Percentiles rank a stretch among this genome's conserved stretches.
Conservation (phyloP, 2,113 vertebrate genomes). For the Malurus melanocephalus region DNA sequence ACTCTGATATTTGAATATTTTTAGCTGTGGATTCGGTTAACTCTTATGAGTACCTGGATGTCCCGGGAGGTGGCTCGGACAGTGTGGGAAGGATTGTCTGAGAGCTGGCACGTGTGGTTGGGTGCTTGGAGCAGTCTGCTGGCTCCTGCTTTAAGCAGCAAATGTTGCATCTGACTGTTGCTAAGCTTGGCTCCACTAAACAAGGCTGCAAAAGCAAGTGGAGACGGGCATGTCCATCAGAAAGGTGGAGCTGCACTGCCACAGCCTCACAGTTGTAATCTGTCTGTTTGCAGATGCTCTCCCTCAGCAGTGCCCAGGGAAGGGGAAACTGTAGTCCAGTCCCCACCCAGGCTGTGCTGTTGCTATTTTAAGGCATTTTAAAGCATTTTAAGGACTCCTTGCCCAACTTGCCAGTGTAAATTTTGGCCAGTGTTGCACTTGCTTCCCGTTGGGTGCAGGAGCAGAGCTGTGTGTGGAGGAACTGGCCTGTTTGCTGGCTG, state of each 20-base stretch:
- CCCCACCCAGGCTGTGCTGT: neutral
- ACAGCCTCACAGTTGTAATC: neutral
- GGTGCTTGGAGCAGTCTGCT: neutral
- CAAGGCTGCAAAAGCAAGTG: neutral
- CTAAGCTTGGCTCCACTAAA: neutral
- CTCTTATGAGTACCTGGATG: neutral
- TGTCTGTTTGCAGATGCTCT: neutral
- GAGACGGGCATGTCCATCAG: fast-evolving
- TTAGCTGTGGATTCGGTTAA: slow-evolving; percentile 58
- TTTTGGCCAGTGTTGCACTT: neutral
- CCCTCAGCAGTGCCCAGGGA: neutral
- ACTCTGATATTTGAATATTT: slow-evolving; percentile 55
- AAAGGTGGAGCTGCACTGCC: neutral
- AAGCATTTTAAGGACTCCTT: neutral
- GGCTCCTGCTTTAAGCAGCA: neutral
- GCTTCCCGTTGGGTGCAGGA: neutral
- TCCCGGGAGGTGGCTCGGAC: fast-evolving
- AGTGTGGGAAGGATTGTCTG: neutral
- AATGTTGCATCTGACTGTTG: neutral
- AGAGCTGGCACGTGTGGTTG: neutral
- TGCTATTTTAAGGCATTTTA: neutral
- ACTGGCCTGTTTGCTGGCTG: neutral
- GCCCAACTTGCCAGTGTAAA: neutral
- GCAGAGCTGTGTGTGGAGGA: neutral
- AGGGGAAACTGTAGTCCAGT: neutral